Conservation (phyloP, 2,113 vertebrate genomes). For the Sciurus niger region DNA sequence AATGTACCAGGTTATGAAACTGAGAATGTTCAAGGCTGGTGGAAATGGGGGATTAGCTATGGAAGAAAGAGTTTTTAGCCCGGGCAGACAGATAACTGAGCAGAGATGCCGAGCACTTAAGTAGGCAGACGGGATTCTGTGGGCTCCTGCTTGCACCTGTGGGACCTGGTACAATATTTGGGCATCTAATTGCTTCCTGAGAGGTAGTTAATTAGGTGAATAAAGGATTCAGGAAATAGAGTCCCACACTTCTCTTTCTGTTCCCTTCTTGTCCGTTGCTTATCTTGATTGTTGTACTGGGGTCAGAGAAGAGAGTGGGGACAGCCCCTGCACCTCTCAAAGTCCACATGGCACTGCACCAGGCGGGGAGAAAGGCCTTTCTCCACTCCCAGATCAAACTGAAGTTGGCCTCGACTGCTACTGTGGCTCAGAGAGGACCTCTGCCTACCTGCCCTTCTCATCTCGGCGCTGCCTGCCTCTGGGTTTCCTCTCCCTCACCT, state of each 20-base stretch:
- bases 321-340: neutral
- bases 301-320: neutral
- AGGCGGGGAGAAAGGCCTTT: neutral
- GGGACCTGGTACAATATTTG: neutral
- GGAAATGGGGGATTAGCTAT: neutral
- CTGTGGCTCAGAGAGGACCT: neutral
- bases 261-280: neutral
- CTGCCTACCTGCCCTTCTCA: neutral
- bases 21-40: neutral
- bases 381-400: neutral
- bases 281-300: neutral
- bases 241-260: neutral
- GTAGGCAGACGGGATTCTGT: too few species aligned
- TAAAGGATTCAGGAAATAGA: neutral
- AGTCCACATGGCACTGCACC: neutral
- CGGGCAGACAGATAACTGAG: neutral
- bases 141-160: neutral
- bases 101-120: neutral
- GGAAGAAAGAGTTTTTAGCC: neutral
- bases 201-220: neutral
- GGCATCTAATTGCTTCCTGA: neutral
- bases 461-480: neutral
- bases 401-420: too few species aligned
- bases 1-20: neutral
- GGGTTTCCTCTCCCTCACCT: neutral